phyloP scores from a whole-genome alignment of 2,797 vertebrate species.

The Dendrocincla fuliginosa region DNA sequence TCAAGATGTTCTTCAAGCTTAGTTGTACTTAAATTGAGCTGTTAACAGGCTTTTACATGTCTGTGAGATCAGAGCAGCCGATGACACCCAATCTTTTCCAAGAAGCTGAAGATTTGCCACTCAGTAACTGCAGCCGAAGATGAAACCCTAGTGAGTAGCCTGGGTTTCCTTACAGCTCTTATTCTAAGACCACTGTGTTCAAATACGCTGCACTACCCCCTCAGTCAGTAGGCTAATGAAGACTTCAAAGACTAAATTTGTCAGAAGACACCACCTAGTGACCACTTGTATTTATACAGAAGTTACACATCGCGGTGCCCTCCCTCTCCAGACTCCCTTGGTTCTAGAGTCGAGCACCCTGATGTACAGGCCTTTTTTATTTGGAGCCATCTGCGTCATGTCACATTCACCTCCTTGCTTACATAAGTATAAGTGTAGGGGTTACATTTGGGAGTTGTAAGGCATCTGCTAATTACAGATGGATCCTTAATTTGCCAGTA shows the following conservation, averaged over 20 bases:
- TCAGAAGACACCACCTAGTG: slow-evolving; percentile 58
- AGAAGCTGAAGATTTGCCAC: not conserved
- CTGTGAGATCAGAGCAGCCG: not conserved
- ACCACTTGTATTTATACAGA: not conserved
- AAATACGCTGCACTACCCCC: not conserved
- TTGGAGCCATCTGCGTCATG: not conserved
- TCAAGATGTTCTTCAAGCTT: not conserved
- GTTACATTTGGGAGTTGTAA: not conserved
- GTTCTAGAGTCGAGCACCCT: not conserved
- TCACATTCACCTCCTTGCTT: not conserved
- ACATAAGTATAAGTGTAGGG: not conserved
- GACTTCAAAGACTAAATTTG: not conserved
- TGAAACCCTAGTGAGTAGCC: rapidly evolving
- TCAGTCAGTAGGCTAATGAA: not conserved
- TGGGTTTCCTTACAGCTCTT: not conserved
- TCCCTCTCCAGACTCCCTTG: not conserved
- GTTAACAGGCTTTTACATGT: not conserved
- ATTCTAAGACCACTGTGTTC: not conserved
- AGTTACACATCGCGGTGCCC: rapidly evolving
- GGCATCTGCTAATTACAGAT: slow-evolving; percentile 36
- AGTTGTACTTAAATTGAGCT: not conserved
- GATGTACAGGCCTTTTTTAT: not conserved
- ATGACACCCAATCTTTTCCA: not conserved
- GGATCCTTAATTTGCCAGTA: not conserved
- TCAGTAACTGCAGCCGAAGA: not conserved